Base-by-base conservation (phyloP, 1,140 invertebrate genomes). In the Whitmania pigra region DNA sequence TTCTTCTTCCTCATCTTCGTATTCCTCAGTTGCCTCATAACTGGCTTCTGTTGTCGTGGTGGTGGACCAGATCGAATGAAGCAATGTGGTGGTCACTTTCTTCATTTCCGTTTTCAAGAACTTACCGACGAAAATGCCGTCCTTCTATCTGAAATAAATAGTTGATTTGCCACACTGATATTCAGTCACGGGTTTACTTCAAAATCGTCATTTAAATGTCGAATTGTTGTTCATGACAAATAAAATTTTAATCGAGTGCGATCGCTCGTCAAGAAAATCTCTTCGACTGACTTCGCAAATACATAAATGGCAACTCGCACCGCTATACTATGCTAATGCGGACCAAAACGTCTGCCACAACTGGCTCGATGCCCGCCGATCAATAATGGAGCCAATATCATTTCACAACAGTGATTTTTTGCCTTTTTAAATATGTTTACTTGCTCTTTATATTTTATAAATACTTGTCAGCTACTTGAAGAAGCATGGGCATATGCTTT, bases 91-190 rank as follows among this genome's bases (percentile, higher is more conserved):
- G 22, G 4, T 22, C 22, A 63, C 20, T n/a, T 63, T 63, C 57
- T 31, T 63, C 29, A 31, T 63, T 63, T 20, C 15, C 57, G 3
- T 63, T 63, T 63, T 3, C 29, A 13, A 25, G 22, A 5, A 63
- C 22, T 63, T 63, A 31, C 22, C 29, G 57, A 49, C 29, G 9
- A 15, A 20, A 31, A 25, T 63, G 57, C 18, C 29, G 57, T 63
- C 22, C 57, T 63, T 63, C 29, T 63, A 63, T 31, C 57, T 25
- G 57, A 31, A 63, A 63, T 20, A 63, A 63, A 31, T 4, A 63
- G 4, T 18, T 2, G 29, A 25, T 63, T 22, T 63, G 5, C 17
- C 55, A 5, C 22, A 25, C 29, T 63, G 57, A 13, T 63, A 31
- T 63, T 63, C 20, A n/a, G 29, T 13, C 57, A 63, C 57, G 9